These are phyloP conservation scores for Volucella inflata DNA, from an alignment of 2,888 invertebrate species.

Conservation along the genomic window DNA sequence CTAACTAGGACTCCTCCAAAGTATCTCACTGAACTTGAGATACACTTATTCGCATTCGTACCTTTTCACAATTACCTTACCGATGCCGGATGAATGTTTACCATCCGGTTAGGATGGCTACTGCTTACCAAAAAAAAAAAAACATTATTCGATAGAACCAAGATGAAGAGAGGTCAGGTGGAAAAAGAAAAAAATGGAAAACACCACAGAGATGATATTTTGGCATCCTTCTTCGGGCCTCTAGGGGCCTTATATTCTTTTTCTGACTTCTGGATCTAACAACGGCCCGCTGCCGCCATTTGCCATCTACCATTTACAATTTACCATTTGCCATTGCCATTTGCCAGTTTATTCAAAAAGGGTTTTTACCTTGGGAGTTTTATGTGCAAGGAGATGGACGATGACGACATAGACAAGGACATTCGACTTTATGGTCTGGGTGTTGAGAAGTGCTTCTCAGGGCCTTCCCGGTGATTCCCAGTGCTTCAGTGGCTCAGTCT, in stretches of 20 bases:
- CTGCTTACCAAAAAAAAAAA: constrained; percentile 46
- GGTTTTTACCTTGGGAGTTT: constrained; percentile 62
- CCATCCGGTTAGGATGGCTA: constrained; percentile 69
- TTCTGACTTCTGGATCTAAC: constrained; percentile 61
- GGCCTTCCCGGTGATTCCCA: not conserved
- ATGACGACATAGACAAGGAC: constrained; percentile 29
- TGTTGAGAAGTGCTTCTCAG: too few species aligned
- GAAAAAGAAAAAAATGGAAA: constrained; percentile 23
- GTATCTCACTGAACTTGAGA: constrained; percentile 70
- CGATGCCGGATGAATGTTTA: constrained; percentile 72
- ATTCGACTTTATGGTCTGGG: too few species aligned
- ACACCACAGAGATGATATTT: constrained; percentile 65
- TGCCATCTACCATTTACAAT: constrained; percentile 55
- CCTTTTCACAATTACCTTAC: constrained; percentile 75
- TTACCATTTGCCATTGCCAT: not conserved
- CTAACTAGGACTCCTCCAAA: constrained; percentile 33
- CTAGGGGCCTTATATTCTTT: constrained; percentile 57
- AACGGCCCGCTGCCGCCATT: constrained; percentile 66
- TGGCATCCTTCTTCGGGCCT: constrained; percentile 49
- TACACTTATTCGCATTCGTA: constrained; percentile 76
- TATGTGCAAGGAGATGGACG: constrained; percentile 58
- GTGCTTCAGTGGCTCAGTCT: not conserved
- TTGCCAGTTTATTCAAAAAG: constrained; percentile 71
- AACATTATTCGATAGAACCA: not conserved
- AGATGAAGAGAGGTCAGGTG: not conserved